Evolutionary conservation across 2,888 invertebrate genomes (phyloP), one percentile per base, ranked within the genome.

Genomic region (Morinoia aosen): DNA sequence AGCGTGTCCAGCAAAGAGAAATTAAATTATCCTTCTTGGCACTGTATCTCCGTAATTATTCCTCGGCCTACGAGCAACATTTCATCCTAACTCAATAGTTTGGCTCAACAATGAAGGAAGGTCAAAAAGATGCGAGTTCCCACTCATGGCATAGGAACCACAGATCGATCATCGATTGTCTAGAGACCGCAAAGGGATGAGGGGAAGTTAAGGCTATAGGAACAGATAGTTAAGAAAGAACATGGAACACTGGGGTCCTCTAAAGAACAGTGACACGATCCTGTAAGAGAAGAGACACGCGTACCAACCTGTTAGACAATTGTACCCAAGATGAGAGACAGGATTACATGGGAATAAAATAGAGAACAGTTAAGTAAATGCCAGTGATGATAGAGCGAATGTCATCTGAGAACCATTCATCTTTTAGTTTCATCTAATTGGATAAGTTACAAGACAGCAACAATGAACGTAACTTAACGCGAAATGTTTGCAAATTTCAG

Each of bases 261-360:
- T 48, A 48, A 93, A 93, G 56, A 93, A 93, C 93, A 93, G 93
- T 93, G 57, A 56, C n/a, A 57, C 93, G 93, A 93, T 93, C 93
- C 93, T 93, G 93, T 57, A 93, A 93, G n/a, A 93, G 56, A 93
- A 93, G 93, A 56, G 57, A 93, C 57, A 93, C 93, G 56, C 93
- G 56, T 93, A 93, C 93, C 93, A 93, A 93, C 93, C 93, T 93
- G 93, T 93, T 93, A 93, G 57, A 57, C 14, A 57, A 57, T 57
- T 57, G 93, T 93, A 93, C 93, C 93, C 93, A 93, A 93, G 93
- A 88, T 91, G 40, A 58, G 95, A 61, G 95, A 58, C 14, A 95
- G 95, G 91, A 58, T 88, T 90, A 91, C 64, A 48, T 91, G 91
- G 91, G 91, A n/a, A 88, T 48, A 48, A 91, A 90, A 91, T 33